Evolutionary conservation across 1,140 invertebrate genomes (phyloP).

Genomic region (Chironomus striatipennis): DNA sequence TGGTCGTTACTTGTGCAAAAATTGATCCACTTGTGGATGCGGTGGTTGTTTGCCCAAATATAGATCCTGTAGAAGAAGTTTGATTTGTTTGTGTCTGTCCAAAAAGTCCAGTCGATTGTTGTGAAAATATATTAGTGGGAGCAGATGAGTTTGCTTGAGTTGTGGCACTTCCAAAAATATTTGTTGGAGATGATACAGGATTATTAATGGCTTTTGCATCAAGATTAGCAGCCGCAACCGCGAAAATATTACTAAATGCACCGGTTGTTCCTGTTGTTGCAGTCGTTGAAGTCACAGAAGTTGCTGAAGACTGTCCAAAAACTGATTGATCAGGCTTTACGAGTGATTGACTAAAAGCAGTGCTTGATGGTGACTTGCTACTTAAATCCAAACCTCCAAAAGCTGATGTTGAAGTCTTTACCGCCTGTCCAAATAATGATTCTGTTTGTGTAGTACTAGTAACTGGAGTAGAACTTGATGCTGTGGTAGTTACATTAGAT

Average conservation of each 20-base stretch:
- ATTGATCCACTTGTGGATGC: neutral
- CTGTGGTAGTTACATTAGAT: neutral
- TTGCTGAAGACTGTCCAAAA: constrained; percentile 29
- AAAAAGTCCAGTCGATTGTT: neutral
- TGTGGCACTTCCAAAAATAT: constrained; percentile 17
- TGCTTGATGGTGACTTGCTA: neutral
- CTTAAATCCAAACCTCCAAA: neutral
- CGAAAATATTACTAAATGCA: constrained; percentile 30
- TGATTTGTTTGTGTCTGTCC: neutral
- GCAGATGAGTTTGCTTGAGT: neutral
- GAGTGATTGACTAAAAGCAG: constrained; percentile 28
- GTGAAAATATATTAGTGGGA: neutral
- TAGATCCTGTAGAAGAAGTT: too few relatives aligned
- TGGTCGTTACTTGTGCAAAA: neutral
- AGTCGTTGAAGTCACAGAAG: neutral
- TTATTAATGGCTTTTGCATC: neutral
- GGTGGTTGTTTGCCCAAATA: too few relatives aligned
- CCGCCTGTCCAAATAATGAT: neutral
- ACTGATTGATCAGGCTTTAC: constrained; percentile 35
- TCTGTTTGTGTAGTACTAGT: neutral
- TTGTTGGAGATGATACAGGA: neutral
- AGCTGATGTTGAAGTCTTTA: neutral
- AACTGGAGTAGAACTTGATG: neutral
- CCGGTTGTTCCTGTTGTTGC: constrained; percentile 25
- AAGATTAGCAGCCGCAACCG: constrained; percentile 27